Base-by-base conservation (phyloP, 1,140 invertebrate species). In the Calephelis nemesis region DNA sequence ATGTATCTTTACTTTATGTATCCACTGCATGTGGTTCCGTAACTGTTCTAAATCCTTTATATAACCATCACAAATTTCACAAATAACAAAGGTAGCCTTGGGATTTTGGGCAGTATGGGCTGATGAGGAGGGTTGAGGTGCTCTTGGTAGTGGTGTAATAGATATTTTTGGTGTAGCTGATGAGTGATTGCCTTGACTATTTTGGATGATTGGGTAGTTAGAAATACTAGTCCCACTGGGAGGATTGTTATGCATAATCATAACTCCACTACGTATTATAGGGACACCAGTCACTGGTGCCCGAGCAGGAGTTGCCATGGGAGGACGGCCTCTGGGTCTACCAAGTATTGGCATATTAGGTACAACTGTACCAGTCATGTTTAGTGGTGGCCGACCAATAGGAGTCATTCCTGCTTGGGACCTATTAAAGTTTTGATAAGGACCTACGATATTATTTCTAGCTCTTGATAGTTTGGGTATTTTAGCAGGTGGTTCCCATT, bases 1-100 rank as follows among this genome's bases (percentile, higher is more conserved):
- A 93, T 98, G 97, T 86, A 98, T 98, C 92, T 98, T 98, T 58
- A 98, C 97, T 94, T 98, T 98, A 84, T 98, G 97, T 84, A 98
- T 98, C 97, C 97, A 98, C 81, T 98, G 97, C 97, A 98, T 98
- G 85, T 98, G 97, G 90, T 98, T 98, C 77, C 97, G 93, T 63
- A 98, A 92, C 91, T 98, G 97, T 84, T 98, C 97, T 82, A 98
- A 93, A 92, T 98, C 97, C 92, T 98, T 98, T 71, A 98, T 98
- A 77, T 98, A 98, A 48, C 97, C 97, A 92, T 98, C 97, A 92
- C 97, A 98, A 78, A 98, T 98, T 93, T 98, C 97, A 91, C 97
- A 98, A 79, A 98, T 98, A 74, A 98, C 97, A 92, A 98, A 98
- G 62, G 96, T 96, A 88, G 81, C 83, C 92, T 84, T 92, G 62